Evolutionary conservation across 2,888 invertebrate species (phyloP), one percentile per base, ranked within the genome.

Genomic region (Fragum fragum): DNA sequence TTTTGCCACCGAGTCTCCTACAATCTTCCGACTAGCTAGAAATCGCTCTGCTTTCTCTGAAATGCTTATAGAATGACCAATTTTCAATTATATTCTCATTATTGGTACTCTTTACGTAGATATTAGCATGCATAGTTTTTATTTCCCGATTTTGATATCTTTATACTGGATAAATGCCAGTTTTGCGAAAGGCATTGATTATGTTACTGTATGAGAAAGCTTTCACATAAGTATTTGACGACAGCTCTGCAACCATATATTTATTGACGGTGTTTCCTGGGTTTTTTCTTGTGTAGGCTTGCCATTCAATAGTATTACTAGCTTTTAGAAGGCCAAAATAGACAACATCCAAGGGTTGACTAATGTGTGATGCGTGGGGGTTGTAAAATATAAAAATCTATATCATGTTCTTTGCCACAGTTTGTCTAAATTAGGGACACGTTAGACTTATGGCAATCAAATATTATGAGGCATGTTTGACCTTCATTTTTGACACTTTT

Each of bases 381-480:
- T 39, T 79, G 83, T 55, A 80, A 59, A 5, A 80, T 59, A 21
- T 55, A 81, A 36, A 83, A 76, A 1, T 39, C 71, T 9, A 80
- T 53, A 21, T 61, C 63, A 59, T 84, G 23, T 14, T 32, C 28
- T 69, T 78, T 75, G 1, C 77, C 73, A 75, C 78, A 79, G 26
- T 81, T 59, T 2, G 29, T 71, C 36, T 81, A 26, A 14, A 73
- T 68, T 16, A 79, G 66, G n/a, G 72, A 72, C 0, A 83, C 68
- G 72, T 77, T 80, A 9, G 80, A 83, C 23, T 66, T 75, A 23
- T 83, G 80, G 1, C 80, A 75, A 81, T 83, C 83, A 69, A 80
- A 75, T 52, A 83, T 75, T 0, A 81, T 72, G 0, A 75, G 59
- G 26, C 63, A 71, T 0, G 21, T 72, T n/a, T 59, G 73, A 18